phyloP scores from a whole-genome alignment of 2,797 vertebrate species.

The Sebastolobus alascanus region DNA sequence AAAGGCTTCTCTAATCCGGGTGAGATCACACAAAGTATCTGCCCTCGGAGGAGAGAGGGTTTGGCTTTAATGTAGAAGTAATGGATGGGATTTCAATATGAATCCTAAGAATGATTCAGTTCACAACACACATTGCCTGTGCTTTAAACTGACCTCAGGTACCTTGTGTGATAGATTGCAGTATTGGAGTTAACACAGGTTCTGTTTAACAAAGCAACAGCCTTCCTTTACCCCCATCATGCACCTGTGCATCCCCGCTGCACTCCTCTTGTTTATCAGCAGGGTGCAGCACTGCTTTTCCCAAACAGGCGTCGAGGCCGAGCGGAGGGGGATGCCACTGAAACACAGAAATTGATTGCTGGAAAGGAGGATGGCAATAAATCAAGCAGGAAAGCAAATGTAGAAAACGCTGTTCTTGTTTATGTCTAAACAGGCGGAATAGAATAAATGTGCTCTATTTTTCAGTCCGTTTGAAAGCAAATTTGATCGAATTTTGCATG shows the following conservation, averaged over 20 bases:
- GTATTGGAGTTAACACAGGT: neutral
- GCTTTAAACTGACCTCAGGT: neutral
- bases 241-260: slow-evolving; percentile 35
- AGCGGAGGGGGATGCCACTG: slow-evolving; percentile 49
- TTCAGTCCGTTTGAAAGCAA: slow-evolving; percentile 86
- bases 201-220: slow-evolving; percentile 29
- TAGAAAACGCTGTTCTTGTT: slow-evolving; percentile 86
- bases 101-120: neutral
- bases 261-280: slow-evolving; percentile 81
- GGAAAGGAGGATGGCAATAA: slow-evolving; percentile 85
- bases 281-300: slow-evolving; percentile 96
- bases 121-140: neutral
- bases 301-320: slow-evolving; percentile 60
- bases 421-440: slow-evolving; percentile 87
- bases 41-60: neutral
- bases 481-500: slow-evolving; percentile 82
- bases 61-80: slow-evolving; percentile 12
- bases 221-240: neutral
- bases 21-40: slow-evolving; percentile 4
- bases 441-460: slow-evolving; percentile 86
- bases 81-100: slow-evolving; percentile 9
- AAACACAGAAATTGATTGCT: slow-evolving; percentile 85
- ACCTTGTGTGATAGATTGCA: neutral
- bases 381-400: slow-evolving; percentile 85
- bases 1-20: slow-evolving; percentile 1